phyloP scores from a whole-genome alignment of 2,113 vertebrate species.

The Clupea harengus region DNA sequence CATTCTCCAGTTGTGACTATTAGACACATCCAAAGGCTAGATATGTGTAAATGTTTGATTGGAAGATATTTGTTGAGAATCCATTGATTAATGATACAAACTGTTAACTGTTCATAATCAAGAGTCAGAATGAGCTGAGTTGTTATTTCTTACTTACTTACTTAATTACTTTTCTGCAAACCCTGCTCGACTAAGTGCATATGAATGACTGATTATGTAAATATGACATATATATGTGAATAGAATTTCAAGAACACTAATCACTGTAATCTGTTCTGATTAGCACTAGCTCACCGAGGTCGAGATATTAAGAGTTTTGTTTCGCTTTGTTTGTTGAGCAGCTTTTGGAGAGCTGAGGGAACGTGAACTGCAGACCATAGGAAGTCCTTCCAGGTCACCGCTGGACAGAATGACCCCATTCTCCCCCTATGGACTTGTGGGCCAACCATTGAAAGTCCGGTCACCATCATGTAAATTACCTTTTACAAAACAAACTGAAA shows the following conservation, averaged over 20 bases:
- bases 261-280: background rate
- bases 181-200: background rate
- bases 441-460: conserved; percentile 46
- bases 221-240: background rate
- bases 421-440: conserved; percentile 49
- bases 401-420: conserved; percentile 40
- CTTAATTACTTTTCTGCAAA: background rate
- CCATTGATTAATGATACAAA: too few relatives aligned
- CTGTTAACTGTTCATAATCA: too few relatives aligned
- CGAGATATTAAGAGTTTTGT: background rate
- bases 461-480: conserved; percentile 75
- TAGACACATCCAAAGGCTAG: background rate
- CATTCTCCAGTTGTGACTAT: background rate
- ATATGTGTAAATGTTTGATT: too few relatives aligned
- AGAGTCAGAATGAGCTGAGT: too few relatives aligned
- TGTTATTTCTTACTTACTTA: too few relatives aligned
- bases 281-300: background rate
- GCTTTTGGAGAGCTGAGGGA: conserved; percentile 86
- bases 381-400: conserved; percentile 27
- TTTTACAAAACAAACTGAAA: conserved; percentile 54
- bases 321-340: conserved; percentile 60
- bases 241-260: background rate
- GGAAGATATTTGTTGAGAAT: too few relatives aligned
- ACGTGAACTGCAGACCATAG: conserved; percentile 48
- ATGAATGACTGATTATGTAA: background rate